These are phyloP conservation scores for Lemur catta DNA, from an alignment of 2,797 vertebrate genomes.

Conservation along the genomic window DNA sequence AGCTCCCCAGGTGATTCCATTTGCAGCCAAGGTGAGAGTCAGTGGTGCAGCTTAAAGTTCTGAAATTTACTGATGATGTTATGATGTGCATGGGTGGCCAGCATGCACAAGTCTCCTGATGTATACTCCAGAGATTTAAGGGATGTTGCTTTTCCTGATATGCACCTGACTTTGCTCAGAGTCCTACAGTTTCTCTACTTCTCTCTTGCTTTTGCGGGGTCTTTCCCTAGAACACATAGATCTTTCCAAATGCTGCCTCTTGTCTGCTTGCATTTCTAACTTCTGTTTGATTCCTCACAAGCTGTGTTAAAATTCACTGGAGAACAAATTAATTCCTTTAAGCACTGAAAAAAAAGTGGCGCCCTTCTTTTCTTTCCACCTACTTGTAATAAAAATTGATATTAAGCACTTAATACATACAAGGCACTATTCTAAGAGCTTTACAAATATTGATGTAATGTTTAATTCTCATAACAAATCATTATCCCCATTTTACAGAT, in stretches of 20 bases:
- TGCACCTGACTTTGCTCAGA: not conserved
- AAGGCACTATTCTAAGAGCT: not conserved
- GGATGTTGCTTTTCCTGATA: not conserved
- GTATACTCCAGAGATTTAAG: not conserved
- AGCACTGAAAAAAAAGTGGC: not conserved
- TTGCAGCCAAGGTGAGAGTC: not conserved
- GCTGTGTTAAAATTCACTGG: not conserved
- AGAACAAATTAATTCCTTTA: not conserved
- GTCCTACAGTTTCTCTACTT: not conserved
- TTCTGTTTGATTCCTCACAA: not conserved
- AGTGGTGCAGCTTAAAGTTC: not conserved
- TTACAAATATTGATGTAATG: not conserved
- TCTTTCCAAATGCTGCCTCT: not conserved
- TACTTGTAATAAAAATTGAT: not conserved
- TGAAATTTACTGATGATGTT: not conserved
- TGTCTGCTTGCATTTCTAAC: not conserved
- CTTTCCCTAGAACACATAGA: not conserved
- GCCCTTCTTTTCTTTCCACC: not conserved
- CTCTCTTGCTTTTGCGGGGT: not conserved
- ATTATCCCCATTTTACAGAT: not conserved
- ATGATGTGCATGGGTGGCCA: too few species aligned
- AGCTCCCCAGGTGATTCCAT: not conserved
- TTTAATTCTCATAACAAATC: not conserved
- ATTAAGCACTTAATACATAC: not conserved
- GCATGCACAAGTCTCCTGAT: not conserved